Base-by-base conservation (phyloP, 2,113 vertebrate species). In the Romanogobio albipinnatus region DNA sequence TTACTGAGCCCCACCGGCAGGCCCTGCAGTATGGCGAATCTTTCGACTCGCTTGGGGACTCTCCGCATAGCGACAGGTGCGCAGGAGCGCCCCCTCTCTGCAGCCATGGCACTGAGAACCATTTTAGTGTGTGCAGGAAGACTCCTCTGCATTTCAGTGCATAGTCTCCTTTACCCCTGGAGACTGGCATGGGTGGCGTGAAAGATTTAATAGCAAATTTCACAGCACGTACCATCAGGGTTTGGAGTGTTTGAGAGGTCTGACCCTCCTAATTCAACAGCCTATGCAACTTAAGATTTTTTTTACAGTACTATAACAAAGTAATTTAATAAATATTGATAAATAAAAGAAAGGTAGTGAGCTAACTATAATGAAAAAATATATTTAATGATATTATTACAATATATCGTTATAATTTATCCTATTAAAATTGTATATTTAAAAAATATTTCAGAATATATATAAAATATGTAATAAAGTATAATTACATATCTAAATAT, bases 1-100 rank as follows among this genome's bases (percentile, higher is more conserved):
- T 95, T 24, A 94, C 96, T 87, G 97, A 97, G 68, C 93, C 94
- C 1, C 95, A 94, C 79, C 93, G 95, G 86, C 94, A 95, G 11
- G 91, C 92, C 15, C 85, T 91, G 3, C 97, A 96, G 87, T 98
- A 97, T 75, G 95, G 96, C 0, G 96, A 98, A 89, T 99, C 98
- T 0, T 95, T 98, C 80, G 97, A 99, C 90, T 99, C 97, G 24
- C 95, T 99, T 86, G 94, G 96, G 56, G 97, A 99, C 94, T 99
- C 98, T 5, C 98, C 98, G 0, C 97, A 98, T 92, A 99, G 98
- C 15, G 98, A 99, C 95, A 99, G 98, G 98, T 99, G 95, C 93
- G 93, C 51, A 61, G 76, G 74, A 76, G 83, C 10, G 53, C 70
- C 70, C 64, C 26, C 66, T 79, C 17, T 58, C 62, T 77, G 62